Percentiles rank a stretch among this genome's conserved stretches.
These are phyloP conservation scores for Dione vanillae DNA, from an alignment of 2,888 invertebrate genomes.

Conservation along the genomic window DNA sequence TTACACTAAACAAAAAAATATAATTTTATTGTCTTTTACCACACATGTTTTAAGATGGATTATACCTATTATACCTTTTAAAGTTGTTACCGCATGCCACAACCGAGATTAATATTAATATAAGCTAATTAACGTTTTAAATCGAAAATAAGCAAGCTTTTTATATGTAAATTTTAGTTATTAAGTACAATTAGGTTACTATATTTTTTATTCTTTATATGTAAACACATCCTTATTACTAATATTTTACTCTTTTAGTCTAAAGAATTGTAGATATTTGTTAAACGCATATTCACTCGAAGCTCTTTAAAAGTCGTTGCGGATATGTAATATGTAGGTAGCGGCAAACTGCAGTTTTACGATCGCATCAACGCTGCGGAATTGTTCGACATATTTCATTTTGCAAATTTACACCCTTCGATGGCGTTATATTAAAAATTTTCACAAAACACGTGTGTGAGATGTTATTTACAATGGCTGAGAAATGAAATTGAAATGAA, in stretches of 20 bases:
- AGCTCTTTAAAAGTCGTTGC: conserved; percentile 11
- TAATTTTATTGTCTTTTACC: too few relatives aligned
- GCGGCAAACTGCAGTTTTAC: conserved; percentile 40
- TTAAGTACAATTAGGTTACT: too few relatives aligned
- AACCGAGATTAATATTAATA: too few relatives aligned
- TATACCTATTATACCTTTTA: too few relatives aligned
- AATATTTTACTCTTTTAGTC: not conserved
- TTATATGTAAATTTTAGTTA: too few relatives aligned
- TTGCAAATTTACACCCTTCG: conserved; percentile 55
- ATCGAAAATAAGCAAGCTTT: too few relatives aligned
- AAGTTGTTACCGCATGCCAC: too few relatives aligned
- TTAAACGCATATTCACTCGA: not conserved
- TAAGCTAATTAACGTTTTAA: too few relatives aligned
- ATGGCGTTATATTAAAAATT: conserved; percentile 67
- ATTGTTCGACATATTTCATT: conserved; percentile 62
- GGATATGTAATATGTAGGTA: conserved; percentile 34
- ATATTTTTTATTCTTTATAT: not conserved
- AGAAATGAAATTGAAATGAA: not conserved
- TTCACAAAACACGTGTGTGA: conserved; percentile 54
- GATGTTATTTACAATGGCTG: conserved; percentile 49
- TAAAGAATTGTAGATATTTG: not conserved
- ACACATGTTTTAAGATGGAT: too few relatives aligned
- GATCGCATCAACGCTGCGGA: conserved; percentile 49
- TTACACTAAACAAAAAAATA: too few relatives aligned
- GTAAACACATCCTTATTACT: not conserved